Evolutionary conservation across 1,140 invertebrate genomes (phyloP).

Genomic region (Heliconius hermathena): DNA sequence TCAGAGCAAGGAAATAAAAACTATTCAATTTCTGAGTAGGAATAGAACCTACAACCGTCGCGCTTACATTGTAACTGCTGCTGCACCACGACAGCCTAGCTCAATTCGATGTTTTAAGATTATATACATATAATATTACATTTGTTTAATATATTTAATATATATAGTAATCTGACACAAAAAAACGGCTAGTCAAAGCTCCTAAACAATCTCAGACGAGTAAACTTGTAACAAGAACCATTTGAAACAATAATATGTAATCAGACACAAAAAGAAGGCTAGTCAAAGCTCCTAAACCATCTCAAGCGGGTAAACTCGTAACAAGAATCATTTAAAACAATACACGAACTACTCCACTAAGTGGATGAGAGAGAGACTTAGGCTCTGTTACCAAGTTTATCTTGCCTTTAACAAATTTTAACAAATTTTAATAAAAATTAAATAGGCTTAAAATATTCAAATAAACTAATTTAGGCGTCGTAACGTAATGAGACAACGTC

Average conservation of each 20-base stretch:
- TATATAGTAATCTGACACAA: not conserved
- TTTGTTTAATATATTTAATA: not conserved
- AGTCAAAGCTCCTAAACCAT: not conserved
- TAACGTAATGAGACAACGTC: too few relatives aligned
- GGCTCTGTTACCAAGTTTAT: not conserved
- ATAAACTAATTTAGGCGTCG: too few relatives aligned
- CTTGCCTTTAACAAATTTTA: too few relatives aligned
- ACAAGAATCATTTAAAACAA: slow-evolving; percentile 11
- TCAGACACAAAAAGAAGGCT: not conserved
- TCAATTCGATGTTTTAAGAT: too few relatives aligned
- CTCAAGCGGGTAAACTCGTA: not conserved
- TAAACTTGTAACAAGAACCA: slow-evolving; percentile 2
- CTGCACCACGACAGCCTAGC: too few relatives aligned
- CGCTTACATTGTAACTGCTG: too few relatives aligned
- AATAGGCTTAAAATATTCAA: too few relatives aligned
- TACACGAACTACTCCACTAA: slow-evolving; percentile 7
- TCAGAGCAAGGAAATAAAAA: too few relatives aligned
- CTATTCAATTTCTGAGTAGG: too few relatives aligned
- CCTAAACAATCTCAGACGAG: not conserved
- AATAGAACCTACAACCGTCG: too few relatives aligned
- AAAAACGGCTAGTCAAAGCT: not conserved
- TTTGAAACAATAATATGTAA: slow-evolving; percentile 14
- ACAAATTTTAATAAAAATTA: too few relatives aligned
- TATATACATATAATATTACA: too few relatives aligned
- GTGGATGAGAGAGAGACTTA: slow-evolving; percentile 4